A percentile compares a stretch with the other conserved stretches of the same genome.
Conservation (phyloP, 2,797 vertebrate genomes). For the Vultur gryphus region DNA sequence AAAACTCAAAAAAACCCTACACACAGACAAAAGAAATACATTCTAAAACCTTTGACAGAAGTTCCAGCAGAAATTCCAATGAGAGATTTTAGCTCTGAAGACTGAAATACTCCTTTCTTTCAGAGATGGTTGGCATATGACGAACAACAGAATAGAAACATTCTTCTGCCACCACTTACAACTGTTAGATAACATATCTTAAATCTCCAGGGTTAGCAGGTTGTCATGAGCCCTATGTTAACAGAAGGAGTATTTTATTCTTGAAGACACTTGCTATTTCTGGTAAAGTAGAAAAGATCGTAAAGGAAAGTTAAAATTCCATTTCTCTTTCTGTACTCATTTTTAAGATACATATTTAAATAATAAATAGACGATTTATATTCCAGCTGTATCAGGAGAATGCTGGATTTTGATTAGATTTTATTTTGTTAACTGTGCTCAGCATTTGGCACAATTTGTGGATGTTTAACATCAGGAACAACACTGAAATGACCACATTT, state of each 20-base stretch:
- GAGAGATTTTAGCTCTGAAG: not conserved
- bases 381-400: not conserved
- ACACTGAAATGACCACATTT: not conserved
- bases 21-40: not conserved
- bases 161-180: not conserved
- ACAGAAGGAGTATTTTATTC: conserved; percentile 35
- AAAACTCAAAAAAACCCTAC: not conserved
- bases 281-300: not conserved
- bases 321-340: not conserved
- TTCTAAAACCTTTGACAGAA: not conserved
- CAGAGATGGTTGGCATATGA: not conserved
- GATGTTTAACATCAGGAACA: not conserved
- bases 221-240: conserved; percentile 39
- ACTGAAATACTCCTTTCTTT: not conserved
- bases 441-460: not conserved
- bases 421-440: not conserved
- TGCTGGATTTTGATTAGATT: not conserved
- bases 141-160: not conserved
- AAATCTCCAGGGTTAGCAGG: conserved; percentile 17
- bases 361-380: not conserved
- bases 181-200: conserved; percentile 1
- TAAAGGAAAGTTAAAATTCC: not conserved
- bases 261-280: conserved; percentile 12
- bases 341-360: not conserved
- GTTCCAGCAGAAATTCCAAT: not conserved